A percentile compares a stretch with the other conserved stretches of the same genome.
phyloP scores from a whole-genome alignment of 2,888 invertebrate genomes.

The Sepioteuthis lessoniana region DNA sequence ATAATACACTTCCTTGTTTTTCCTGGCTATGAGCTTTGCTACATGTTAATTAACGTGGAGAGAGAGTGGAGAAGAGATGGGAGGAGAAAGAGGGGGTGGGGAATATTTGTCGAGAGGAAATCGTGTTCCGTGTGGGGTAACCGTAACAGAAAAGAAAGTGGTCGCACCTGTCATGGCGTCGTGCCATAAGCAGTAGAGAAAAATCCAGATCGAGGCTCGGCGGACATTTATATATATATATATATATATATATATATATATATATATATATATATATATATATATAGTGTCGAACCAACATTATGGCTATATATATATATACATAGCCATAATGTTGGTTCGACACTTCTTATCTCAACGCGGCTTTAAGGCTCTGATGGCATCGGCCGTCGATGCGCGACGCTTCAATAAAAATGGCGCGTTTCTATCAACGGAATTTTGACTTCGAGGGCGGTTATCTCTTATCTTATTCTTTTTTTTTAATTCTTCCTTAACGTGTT shows the following conservation, averaged over 20 bases:
- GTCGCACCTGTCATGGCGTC: constrained; percentile 1
- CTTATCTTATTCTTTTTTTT: neutral
- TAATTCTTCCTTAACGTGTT: neutral
- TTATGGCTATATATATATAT: too few relatives aligned
- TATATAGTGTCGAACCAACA: too few relatives aligned
- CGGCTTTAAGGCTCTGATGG: constrained; percentile 33
- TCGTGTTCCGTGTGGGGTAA: neutral
- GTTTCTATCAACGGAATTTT: neutral
- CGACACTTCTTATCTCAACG: neutral
- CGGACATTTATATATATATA: neutral
- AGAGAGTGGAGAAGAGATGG: too few relatives aligned
- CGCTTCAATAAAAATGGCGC: constrained; percentile 20
- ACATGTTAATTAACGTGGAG: neutral
- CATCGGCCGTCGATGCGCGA: neutral
- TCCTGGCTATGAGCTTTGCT: neutral
- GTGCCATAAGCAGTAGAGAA: neutral
- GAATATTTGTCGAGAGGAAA: neutral
- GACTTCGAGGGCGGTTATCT: constrained; percentile 10
- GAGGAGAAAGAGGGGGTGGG: too few relatives aligned
- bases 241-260: too few relatives aligned
- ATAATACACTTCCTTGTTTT: neutral
- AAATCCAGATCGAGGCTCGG: neutral
- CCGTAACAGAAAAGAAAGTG: neutral
- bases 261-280: too few relatives aligned
- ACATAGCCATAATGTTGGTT: neutral